Evolutionary conservation across 2,113 vertebrate genomes (phyloP).

Genomic region (Dromas ardeola): DNA sequence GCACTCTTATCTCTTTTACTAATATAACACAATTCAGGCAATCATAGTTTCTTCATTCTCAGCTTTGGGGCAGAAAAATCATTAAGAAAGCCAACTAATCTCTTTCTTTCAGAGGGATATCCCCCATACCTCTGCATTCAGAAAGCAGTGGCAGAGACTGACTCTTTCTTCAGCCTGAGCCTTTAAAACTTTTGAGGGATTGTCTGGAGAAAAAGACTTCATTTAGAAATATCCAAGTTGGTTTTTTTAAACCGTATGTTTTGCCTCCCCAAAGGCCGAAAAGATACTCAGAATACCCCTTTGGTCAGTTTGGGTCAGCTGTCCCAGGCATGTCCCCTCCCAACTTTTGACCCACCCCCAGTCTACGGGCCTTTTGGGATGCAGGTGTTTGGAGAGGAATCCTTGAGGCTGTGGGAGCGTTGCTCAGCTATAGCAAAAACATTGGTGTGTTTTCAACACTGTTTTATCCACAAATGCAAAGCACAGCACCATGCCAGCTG

Average conservation of each 20-base stretch:
- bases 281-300: background rate
- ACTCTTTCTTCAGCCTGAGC: background rate
- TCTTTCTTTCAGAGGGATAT: background rate
- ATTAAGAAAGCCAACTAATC: background rate
- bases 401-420: background rate
- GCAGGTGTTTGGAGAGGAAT: background rate
- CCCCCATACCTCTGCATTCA: background rate
- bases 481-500: background rate
- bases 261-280: background rate
- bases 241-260: background rate
- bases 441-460: background rate
- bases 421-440: background rate
- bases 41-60: background rate
- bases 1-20: background rate
- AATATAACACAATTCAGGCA: background rate
- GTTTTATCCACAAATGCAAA: background rate
- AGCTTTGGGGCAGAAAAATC: background rate
- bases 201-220: background rate
- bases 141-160: background rate
- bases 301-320: background rate
- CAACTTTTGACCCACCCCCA: background rate
- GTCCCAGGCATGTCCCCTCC: background rate
- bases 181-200: background rate
- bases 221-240: background rate
- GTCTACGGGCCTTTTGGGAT: background rate